These are phyloP conservation scores for Chondrilla cf. caribensis DNA, from an alignment of 37 sponge, comb jelly and placozoan species.

Conservation along the genomic window DNA sequence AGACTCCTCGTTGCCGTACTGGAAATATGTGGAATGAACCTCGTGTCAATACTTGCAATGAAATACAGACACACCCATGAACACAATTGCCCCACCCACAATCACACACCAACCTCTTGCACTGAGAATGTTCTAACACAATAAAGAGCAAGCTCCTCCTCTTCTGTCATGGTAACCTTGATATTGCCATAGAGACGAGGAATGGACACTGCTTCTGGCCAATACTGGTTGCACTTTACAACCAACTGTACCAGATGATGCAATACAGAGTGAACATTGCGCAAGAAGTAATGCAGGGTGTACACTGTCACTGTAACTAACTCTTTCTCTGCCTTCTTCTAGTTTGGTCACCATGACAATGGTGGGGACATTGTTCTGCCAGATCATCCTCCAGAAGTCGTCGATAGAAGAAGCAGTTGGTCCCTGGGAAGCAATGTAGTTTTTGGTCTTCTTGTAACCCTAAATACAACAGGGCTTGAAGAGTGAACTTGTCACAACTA, in stretches of 20 bases:
- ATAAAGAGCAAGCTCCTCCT: constrained; percentile 79
- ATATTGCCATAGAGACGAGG: constrained; percentile 69
- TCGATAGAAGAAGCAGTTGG: constrained; percentile 16
- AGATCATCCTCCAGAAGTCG: constrained; percentile 27
- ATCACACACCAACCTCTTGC: constrained; percentile 9
- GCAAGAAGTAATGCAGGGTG: too few relatives aligned
- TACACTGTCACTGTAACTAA: not conserved
- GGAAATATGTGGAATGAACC: not conserved
- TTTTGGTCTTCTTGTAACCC: constrained; percentile 33
- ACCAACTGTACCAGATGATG: not conserved
- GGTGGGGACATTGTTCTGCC: constrained; percentile 9
- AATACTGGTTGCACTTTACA: constrained; percentile 91
- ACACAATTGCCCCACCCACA: not conserved
- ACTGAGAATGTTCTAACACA: constrained; percentile 18
- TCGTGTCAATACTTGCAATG: too few relatives aligned
- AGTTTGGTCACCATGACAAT: constrained; percentile 27
- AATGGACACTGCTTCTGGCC: constrained; percentile 46
- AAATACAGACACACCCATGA: not conserved
- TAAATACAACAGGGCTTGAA: not conserved
- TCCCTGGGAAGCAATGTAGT: constrained; percentile 23
- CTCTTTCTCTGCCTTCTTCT: constrained; percentile 4
- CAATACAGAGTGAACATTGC: not conserved
- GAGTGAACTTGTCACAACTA: not conserved
- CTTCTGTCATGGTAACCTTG: constrained; percentile 81
- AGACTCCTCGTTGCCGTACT: constrained; percentile 15